Conservation (phyloP, 2,888 invertebrate species). For the Digitonthophagus gazella region DNA sequence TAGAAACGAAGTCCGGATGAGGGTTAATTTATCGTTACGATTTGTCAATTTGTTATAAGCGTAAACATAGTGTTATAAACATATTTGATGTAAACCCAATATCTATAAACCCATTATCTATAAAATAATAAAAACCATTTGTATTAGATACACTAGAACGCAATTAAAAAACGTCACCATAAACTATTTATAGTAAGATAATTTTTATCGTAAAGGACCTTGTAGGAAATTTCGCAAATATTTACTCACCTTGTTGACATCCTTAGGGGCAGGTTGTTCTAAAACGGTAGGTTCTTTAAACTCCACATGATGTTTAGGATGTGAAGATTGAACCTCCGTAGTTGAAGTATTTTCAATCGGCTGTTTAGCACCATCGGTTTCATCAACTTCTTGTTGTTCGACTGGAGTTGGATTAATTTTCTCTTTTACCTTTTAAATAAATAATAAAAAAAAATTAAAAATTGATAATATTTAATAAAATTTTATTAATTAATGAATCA, state of each 20-base stretch:
- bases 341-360: conserved; percentile 28
- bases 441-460: not conserved
- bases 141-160: no score
- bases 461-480: conserved; percentile 6
- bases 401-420: conserved; percentile 47
- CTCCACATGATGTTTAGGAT: conserved; percentile 60
- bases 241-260: conserved; percentile 48
- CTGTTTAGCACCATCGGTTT: conserved; percentile 22
- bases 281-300: conserved; percentile 68
- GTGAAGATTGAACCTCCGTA: conserved; percentile 28
- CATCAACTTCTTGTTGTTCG: conserved; percentile 43
- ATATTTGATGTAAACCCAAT: no score
- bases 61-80: no score
- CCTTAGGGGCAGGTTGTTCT: conserved; percentile 45
- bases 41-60: no score
- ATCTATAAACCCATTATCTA: no score
- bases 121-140: no score
- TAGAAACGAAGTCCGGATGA: no score
- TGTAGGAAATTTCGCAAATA: not conserved
- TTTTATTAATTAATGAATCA: no score
- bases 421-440: conserved; percentile 39
- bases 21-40: no score
- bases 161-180: not conserved
- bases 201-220: not conserved
- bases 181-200: not conserved